These are phyloP conservation scores for Frankliniella intonsa DNA, from an alignment of 2,888 invertebrate species.

Conservation along the genomic window DNA sequence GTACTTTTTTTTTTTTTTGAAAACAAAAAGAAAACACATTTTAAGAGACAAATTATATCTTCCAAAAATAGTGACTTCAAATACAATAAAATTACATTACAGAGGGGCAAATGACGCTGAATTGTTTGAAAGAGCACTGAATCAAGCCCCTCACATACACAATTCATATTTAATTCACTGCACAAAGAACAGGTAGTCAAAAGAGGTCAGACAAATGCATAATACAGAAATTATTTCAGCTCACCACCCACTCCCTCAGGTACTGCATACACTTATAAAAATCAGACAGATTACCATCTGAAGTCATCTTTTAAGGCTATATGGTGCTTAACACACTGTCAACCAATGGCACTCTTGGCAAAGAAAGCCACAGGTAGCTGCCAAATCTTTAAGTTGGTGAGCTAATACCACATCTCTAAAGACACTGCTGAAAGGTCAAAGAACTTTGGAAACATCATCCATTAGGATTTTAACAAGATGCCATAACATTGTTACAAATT, in stretches of 20 bases:
- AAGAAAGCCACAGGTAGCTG: conserved; percentile 12
- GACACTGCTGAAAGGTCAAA: neutral
- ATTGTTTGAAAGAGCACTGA: neutral
- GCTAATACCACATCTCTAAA: neutral
- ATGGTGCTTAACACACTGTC: neutral
- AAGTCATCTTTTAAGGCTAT: neutral
- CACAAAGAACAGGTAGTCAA: conserved; percentile 9
- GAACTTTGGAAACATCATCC: neutral
- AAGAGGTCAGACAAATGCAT: conserved; percentile 6
- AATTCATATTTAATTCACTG: neutral
- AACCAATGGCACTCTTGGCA: neutral
- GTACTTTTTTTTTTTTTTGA: neutral
- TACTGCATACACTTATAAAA: conserved; percentile 23
- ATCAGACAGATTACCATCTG: conserved; percentile 1
- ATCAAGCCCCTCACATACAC: neutral
- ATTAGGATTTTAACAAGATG: neutral
- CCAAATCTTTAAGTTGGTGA: neutral
- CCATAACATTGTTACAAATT: neutral
- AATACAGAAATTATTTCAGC: neutral
- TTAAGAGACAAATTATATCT: conserved; percentile 27
- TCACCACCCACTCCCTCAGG: conserved; percentile 23
- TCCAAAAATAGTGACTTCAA: conserved; percentile 25
- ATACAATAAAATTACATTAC: conserved; percentile 13
- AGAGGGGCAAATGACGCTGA: conserved; percentile 13
- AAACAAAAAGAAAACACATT: neutral